A percentile compares a stretch with the other conserved stretches of the same genome.
These are phyloP conservation scores for Edolisoma coerulescens DNA, from an alignment of 2,113 vertebrate genomes.

Conservation along the genomic window DNA sequence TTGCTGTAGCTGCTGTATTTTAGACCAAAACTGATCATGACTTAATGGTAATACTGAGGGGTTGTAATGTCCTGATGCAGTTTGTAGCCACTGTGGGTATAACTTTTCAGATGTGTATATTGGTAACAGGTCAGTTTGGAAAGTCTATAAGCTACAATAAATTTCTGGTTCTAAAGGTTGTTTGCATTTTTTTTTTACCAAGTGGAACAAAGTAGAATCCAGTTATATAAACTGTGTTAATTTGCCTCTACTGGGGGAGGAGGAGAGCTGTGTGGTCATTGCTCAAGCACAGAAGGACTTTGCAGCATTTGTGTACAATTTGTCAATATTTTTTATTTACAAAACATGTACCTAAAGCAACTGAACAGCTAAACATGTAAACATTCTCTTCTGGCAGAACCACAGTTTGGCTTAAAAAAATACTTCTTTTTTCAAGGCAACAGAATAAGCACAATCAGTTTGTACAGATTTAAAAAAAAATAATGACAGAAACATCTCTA, in stretches of 20 bases:
- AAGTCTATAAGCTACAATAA: conserved; percentile 80
- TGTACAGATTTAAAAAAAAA: conserved; percentile 3
- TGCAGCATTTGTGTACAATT: background rate
- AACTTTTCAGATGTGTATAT: conserved; percentile 80
- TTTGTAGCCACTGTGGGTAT: conserved; percentile 74
- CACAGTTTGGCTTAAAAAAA: conserved; percentile 48
- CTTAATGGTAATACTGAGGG: conserved; percentile 74
- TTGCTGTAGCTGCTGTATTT: conserved; percentile 83
- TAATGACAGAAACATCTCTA: conserved; percentile 23
- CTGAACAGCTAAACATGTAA: conserved; percentile 29
- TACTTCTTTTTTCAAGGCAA: conserved; percentile 38
- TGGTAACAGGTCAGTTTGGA: conserved; percentile 80
- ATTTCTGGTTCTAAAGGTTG: conserved; percentile 76
- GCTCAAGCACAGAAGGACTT: background rate
- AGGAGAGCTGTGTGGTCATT: background rate
- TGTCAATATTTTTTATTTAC: background rate
- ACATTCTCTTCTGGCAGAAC: conserved; percentile 41
- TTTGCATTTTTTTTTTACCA: background rate
- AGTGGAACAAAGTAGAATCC: background rate
- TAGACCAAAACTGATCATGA: conserved; percentile 73
- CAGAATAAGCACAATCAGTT: conserved; percentile 46
- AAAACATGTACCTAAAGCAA: conserved; percentile 45
- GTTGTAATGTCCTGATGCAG: conserved; percentile 74
- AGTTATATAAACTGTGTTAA: accelerated
- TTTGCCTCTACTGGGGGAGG: background rate